A percentile compares a stretch with the other conserved stretches of the same genome.
Conservation (phyloP, 1,140 invertebrate genomes). For the Sycophila sp. region DNA sequence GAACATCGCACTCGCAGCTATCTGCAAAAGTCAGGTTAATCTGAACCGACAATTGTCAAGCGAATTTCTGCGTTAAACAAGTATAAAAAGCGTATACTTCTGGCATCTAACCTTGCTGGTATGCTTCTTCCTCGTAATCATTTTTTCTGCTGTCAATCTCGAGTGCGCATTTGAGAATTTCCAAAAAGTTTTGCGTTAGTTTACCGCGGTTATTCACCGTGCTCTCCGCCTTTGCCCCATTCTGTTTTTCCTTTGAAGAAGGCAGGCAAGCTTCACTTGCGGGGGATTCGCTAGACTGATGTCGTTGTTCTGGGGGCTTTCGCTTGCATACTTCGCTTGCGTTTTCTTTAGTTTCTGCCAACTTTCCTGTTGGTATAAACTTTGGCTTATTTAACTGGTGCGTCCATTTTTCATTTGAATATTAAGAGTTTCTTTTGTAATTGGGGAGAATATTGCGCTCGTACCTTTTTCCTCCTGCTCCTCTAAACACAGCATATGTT, state of each 20-base stretch:
- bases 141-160: slow-evolving; percentile 18
- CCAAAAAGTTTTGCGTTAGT: slow-evolving; percentile 19
- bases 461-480: not conserved
- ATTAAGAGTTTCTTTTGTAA: not conserved
- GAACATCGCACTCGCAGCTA: not conserved
- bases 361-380: not conserved
- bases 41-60: slow-evolving; percentile 10
- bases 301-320: not conserved
- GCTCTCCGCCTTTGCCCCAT: no score
- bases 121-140: not conserved
- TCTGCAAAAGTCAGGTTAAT: slow-evolving; percentile 3
- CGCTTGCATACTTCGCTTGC: not conserved
- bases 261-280: not conserved
- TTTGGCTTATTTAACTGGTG: no score
- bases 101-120: not conserved
- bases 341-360: not conserved
- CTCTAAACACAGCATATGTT: slow-evolving; percentile 30
- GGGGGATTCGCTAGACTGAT: not conserved
- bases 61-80: not conserved
- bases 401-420: no score
- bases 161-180: slow-evolving; percentile 21
- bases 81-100: not conserved
- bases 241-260: not conserved
- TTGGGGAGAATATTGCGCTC: not conserved
- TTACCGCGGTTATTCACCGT: not conserved